Evolutionary conservation across 2,113 vertebrate genomes (phyloP).

Genomic region (Emydura subglobosa): DNA sequence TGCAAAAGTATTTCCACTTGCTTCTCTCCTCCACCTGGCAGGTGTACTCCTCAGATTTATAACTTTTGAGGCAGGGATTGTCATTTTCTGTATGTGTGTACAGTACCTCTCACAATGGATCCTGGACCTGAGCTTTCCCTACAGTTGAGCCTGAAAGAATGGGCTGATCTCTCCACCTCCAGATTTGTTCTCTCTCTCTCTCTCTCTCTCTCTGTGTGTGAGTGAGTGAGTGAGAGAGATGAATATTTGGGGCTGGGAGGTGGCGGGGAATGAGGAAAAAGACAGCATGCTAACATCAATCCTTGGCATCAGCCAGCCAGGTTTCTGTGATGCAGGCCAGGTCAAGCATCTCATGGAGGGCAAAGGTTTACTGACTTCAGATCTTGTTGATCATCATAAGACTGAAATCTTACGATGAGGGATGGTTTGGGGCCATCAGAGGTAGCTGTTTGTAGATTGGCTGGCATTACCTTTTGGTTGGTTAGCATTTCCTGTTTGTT

Average conservation of each 20-base stretch:
- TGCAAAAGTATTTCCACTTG: not conserved
- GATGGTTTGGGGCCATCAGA: not conserved
- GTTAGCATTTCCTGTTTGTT: not conserved
- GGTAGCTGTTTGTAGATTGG: not conserved
- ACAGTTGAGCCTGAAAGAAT: not conserved
- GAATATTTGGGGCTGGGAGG: not conserved
- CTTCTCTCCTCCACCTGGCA: too few species aligned
- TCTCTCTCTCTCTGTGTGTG: not conserved
- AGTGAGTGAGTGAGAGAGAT: too few species aligned
- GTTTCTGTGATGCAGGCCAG: not conserved
- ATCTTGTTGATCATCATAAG: not conserved
- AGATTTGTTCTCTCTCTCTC: not conserved
- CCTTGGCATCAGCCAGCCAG: not conserved
- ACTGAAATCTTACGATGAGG: not conserved
- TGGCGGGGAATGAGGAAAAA: not conserved
- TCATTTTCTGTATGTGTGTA: too few species aligned
- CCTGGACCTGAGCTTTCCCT: not conserved
- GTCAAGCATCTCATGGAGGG: not conserved
- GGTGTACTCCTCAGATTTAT: too few species aligned
- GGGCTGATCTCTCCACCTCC: not conserved
- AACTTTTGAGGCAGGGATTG: too few species aligned
- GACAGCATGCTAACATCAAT: not conserved
- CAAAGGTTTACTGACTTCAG: not conserved
- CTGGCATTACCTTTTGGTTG: not conserved
- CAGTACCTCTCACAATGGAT: not conserved